These are phyloP conservation scores for Lycodopsis pacificus DNA, from an alignment of 2,797 vertebrate species.

Conservation along the genomic window DNA sequence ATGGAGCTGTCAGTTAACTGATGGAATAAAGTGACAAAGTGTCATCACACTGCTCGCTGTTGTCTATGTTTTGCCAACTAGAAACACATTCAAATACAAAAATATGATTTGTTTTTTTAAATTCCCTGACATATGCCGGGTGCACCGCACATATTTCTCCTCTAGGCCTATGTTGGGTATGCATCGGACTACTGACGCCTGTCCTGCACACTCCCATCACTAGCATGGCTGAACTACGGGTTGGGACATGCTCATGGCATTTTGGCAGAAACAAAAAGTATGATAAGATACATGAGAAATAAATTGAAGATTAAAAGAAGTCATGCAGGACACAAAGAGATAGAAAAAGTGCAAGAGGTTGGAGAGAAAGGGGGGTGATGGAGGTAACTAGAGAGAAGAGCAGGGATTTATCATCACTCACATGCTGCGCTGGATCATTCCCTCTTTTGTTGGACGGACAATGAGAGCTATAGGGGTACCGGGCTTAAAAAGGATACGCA, in stretches of 20 bases:
- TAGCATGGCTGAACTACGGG: not conserved
- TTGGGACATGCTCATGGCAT: not conserved
- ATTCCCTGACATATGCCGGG: not conserved
- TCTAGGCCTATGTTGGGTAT: not conserved
- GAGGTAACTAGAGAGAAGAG: constrained; percentile 48
- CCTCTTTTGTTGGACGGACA: constrained; percentile 84
- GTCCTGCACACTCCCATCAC: not conserved
- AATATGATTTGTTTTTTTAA: not conserved
- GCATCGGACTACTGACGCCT: not conserved
- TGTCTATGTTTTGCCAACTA: not conserved
- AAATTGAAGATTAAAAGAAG: not conserved
- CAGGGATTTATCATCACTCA: constrained; percentile 77
- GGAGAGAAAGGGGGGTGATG: constrained; percentile 29
- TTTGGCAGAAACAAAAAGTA: not conserved
- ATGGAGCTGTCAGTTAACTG: constrained; percentile 5
- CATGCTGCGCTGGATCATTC: constrained; percentile 85
- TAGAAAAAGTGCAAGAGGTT: constrained; percentile 24
- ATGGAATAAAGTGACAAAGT: constrained; percentile 44
- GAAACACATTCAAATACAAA: not conserved
- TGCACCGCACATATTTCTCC: not conserved
- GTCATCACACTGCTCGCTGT: not conserved
- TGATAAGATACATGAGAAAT: not conserved
- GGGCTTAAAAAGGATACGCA: constrained; percentile 81
- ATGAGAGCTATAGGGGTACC: constrained; percentile 67
- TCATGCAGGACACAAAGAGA: not conserved